Conservation (phyloP, 2,797 vertebrate genomes). For the Semotilus atromaculatus region DNA sequence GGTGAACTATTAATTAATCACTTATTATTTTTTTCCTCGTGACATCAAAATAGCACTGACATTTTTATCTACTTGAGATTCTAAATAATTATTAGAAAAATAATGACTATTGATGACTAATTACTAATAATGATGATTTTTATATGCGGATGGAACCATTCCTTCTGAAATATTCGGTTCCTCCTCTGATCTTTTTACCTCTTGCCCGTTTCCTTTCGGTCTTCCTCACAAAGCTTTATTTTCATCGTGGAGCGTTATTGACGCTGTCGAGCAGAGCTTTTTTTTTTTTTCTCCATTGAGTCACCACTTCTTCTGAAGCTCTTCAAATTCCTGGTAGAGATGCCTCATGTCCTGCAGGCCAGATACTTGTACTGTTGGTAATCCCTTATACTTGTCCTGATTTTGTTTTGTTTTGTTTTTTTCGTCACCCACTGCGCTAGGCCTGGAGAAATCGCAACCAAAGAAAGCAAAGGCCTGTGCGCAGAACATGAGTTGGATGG, state of each 20-base stretch:
- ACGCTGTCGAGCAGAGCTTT: constrained; percentile 4
- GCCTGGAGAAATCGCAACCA: constrained; percentile 1
- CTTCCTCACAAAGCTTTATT: constrained; percentile 17
- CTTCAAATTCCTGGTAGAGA: constrained; percentile 30
- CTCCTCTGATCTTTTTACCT: not conserved
- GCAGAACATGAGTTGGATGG: not conserved
- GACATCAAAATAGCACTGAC: not conserved
- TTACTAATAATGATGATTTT: not conserved
- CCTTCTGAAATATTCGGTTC: not conserved
- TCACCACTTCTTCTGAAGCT: constrained; percentile 27
- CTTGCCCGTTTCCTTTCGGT: not conserved
- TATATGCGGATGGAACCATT: not conserved
- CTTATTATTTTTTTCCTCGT: not conserved
- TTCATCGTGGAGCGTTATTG: constrained; percentile 16
- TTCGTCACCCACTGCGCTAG: constrained; percentile 7
- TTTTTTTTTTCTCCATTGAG: constrained; percentile 3
- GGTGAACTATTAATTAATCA: not conserved
- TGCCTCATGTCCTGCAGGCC: constrained; percentile 1
- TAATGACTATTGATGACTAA: not conserved
- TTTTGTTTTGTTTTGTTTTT: too few species aligned
- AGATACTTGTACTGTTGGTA: constrained; percentile 35
- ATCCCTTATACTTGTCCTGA: constrained; percentile 14
- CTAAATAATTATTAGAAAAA: not conserved
- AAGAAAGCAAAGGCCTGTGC: constrained; percentile 9
- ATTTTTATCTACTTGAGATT: not conserved